phyloP scores from a whole-genome alignment of 2,113 vertebrate genomes.

The Nyctibius bracteatus region DNA sequence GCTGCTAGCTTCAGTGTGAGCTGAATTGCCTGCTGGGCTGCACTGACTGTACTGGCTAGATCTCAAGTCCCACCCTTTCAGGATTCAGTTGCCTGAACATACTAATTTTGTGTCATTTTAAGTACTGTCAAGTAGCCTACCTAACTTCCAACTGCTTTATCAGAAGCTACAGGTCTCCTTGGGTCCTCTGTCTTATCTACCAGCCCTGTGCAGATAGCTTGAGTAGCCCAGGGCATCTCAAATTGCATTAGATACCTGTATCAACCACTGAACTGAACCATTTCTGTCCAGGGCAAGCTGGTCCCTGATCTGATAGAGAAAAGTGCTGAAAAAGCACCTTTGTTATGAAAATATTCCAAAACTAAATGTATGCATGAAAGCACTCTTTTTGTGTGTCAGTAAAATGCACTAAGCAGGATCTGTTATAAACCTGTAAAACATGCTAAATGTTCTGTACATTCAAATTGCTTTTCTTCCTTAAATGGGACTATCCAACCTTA shows the following conservation, averaged over 20 bases:
- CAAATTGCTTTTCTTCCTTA: background rate
- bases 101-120: background rate
- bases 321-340: background rate
- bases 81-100: background rate
- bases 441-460: background rate
- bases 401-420: background rate
- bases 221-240: background rate
- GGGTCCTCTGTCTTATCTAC: background rate
- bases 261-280: background rate
- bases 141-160: background rate
- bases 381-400: background rate
- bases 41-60: background rate
- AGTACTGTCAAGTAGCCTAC: background rate
- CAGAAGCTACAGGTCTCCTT: background rate
- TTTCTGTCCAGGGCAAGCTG: background rate
- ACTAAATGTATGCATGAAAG: background rate
- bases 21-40: background rate
- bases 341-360: background rate
- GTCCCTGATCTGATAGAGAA: background rate
- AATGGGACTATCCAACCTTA: background rate
- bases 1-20: background rate
- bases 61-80: background rate
- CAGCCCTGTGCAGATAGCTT: background rate
- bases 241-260: background rate
- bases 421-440: background rate